These are phyloP conservation scores for Neostethus bicornis DNA, from an alignment of 2,797 vertebrate genomes.

Conservation along the genomic window DNA sequence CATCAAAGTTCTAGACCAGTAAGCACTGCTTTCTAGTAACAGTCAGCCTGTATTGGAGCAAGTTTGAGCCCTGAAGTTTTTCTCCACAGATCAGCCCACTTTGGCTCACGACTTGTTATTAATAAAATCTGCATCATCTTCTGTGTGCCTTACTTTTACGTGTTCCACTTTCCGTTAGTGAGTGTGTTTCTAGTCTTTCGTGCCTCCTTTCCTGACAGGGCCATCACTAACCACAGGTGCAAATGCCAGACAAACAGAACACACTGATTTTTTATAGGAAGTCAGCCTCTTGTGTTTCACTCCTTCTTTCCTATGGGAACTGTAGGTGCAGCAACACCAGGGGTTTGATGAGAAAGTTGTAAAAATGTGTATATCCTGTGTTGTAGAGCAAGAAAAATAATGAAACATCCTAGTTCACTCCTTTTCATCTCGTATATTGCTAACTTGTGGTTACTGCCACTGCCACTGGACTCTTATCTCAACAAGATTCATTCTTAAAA, in stretches of 20 bases:
- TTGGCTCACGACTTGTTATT: no score
- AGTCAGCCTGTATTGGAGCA: no score
- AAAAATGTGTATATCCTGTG: slow-evolving; percentile 7
- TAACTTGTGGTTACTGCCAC: neutral
- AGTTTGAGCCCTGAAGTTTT: no score
- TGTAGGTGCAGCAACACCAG: slow-evolving; percentile 3
- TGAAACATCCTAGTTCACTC: slow-evolving; percentile 1
- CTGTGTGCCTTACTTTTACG: slow-evolving; percentile 3
- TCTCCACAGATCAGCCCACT: no score
- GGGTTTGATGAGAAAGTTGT: slow-evolving; percentile 2
- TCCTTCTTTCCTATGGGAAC: neutral
- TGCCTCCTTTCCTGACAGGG: slow-evolving; percentile 2
- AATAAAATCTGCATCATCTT: neutral
- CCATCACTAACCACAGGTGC: neutral
- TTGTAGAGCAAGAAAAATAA: slow-evolving; percentile 2
- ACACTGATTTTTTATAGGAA: slow-evolving; percentile 1
- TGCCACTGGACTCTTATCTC: slow-evolving; percentile 1
- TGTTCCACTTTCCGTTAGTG: neutral
- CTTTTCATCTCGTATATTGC: neutral
- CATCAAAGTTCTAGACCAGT: no score
- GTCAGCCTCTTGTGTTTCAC: slow-evolving; percentile 9
- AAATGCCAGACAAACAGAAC: slow-evolving; percentile 13
- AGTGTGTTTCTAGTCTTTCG: slow-evolving; percentile 8
- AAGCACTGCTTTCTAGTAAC: no score
- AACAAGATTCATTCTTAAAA: neutral